phyloP scores from a whole-genome alignment of 2,888 invertebrate species.

The Sesia apiformis region DNA sequence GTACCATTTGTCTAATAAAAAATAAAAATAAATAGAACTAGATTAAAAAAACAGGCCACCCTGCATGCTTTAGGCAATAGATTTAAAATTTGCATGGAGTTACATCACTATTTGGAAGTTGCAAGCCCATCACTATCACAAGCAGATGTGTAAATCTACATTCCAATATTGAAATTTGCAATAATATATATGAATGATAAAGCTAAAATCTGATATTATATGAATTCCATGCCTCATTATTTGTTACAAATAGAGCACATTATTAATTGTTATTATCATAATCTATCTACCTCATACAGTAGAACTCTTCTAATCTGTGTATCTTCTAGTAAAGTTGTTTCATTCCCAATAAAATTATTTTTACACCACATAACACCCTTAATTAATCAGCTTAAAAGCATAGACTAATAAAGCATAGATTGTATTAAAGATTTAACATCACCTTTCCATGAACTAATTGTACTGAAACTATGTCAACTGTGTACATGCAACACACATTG shows the following conservation, averaged over 20 bases:
- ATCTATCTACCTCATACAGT: conserved; percentile 29
- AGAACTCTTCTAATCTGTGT: conserved; percentile 29
- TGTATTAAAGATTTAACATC: no score
- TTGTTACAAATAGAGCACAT: conserved; percentile 41
- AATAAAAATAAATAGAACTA: no score
- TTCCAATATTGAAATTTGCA: conserved; percentile 5
- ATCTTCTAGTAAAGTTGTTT: no score
- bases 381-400: no score
- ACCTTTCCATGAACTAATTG: no score
- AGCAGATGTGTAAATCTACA: conserved; percentile 65
- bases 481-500: no score
- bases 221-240: conserved; percentile 52
- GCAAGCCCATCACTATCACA: conserved; percentile 19
- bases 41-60: conserved; percentile 1
- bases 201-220: conserved; percentile 12
- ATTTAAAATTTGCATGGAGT: conserved; percentile 19
- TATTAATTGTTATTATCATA: conserved; percentile 33
- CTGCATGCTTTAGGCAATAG: conserved; percentile 14
- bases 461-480: no score
- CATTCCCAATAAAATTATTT: no score
- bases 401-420: no score
- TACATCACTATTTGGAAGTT: conserved; percentile 6
- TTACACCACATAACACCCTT: no score
- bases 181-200: conserved; percentile 8
- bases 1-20: no score